Conservation (phyloP, 2,113 vertebrate genomes). For the Leptocoma aspasia region DNA sequence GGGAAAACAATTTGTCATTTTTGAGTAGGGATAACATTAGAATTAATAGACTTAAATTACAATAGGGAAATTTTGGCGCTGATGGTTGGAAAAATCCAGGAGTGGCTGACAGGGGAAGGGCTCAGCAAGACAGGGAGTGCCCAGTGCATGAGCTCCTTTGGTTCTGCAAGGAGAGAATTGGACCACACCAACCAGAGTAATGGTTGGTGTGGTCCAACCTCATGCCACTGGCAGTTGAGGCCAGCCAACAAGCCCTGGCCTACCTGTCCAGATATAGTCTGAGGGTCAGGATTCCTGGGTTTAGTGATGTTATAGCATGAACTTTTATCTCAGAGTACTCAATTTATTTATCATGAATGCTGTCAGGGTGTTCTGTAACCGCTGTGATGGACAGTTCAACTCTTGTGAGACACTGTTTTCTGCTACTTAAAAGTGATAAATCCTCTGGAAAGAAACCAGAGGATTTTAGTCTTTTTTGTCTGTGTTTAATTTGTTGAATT, state of each 20-base stretch:
- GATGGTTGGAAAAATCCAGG: background rate
- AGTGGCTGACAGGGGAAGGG: background rate
- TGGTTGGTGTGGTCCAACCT: too few relatives aligned
- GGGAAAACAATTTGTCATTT: background rate
- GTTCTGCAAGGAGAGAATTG: background rate
- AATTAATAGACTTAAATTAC: background rate
- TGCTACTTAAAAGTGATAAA: background rate
- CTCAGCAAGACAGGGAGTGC: background rate
- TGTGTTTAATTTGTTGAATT: background rate
- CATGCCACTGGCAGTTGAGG: background rate
- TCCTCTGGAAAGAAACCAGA: background rate
- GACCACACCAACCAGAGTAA: background rate
- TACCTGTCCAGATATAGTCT: background rate
- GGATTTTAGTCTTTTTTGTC: background rate
- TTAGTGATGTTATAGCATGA: background rate
- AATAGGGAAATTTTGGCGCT: background rate
- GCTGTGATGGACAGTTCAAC: background rate
- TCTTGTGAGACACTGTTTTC: background rate
- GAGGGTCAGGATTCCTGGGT: background rate
- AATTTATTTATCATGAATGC: fast-evolving
- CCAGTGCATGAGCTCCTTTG: background rate
- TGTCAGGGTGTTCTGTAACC: background rate
- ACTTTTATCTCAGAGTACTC: fast-evolving
- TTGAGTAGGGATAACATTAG: background rate
- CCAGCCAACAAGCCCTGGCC: background rate